These are phyloP conservation scores for Ammodytes dubius DNA, from an alignment of 2,113 vertebrate genomes.

Conservation along the genomic window DNA sequence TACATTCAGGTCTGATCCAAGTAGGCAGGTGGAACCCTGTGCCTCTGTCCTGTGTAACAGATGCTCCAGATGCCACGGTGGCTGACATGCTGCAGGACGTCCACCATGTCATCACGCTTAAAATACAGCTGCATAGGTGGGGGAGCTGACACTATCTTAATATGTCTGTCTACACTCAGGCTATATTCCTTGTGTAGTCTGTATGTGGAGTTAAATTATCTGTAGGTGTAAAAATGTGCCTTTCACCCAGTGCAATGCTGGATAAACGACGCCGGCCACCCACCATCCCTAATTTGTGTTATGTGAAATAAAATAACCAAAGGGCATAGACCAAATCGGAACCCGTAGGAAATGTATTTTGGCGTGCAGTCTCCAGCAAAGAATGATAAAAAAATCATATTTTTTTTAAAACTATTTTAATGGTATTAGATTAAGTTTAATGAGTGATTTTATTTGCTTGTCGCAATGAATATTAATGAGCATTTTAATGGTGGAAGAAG, in stretches of 20 bases:
- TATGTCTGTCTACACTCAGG: neutral
- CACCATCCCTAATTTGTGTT: neutral
- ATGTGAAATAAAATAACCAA: conserved; percentile 8
- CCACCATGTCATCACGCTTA: conserved; percentile 97
- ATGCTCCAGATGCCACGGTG: conserved; percentile 97
- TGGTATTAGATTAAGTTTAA: conserved; percentile 30
- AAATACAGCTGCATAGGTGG: conserved; percentile 99
- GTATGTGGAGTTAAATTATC: neutral
- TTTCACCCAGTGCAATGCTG: conserved; percentile 3
- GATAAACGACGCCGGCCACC: neutral
- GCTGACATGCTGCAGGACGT: conserved; percentile 99
- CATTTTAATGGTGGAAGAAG: conserved; percentile 10
- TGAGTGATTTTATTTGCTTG: conserved; percentile 27
- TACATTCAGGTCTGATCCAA: conserved; percentile 94
- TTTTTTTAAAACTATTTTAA: neutral
- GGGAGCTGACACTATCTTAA: neutral
- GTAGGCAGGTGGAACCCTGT: conserved; percentile 99
- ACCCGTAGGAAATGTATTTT: neutral
- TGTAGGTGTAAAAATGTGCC: neutral
- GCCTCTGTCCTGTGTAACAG: conserved; percentile 96
- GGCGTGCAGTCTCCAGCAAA: neutral
- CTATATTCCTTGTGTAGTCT: neutral
- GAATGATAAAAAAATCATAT: conserved; percentile 3
- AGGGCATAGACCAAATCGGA: conserved; percentile 22
- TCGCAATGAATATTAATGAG: conserved; percentile 35